Percentiles rank a stretch among this genome's conserved stretches.
Conservation (phyloP, 2,888 invertebrate genomes). For the Drepanosiphum platanoidis region DNA sequence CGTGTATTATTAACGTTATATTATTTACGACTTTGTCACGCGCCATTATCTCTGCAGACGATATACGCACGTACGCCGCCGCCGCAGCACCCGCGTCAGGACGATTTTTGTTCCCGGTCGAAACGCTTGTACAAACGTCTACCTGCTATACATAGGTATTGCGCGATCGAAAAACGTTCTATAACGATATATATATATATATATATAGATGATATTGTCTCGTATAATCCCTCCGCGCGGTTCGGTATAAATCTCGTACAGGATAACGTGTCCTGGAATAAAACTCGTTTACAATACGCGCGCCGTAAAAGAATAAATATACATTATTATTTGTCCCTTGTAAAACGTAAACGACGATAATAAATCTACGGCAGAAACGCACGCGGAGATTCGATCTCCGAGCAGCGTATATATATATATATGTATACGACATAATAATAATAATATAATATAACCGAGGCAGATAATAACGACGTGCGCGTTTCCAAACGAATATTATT, state of each 20-base stretch:
- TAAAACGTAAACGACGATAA: constrained; percentile 23
- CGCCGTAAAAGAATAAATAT: constrained; percentile 1
- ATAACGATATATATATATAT: no score
- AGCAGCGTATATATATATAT: no score
- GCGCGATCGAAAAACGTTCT: background rate
- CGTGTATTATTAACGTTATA: constrained; percentile 24
- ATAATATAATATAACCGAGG: background rate
- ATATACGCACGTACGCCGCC: background rate
- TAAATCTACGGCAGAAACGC: background rate
- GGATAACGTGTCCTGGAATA: background rate
- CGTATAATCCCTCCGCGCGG: background rate
- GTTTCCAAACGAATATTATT: background rate
- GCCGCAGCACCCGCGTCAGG: background rate
- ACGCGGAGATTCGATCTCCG: constrained; percentile 14
- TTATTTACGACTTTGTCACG: background rate
- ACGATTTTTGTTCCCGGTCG: constrained; percentile 25
- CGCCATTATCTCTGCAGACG: background rate
- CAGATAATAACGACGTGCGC: background rate
- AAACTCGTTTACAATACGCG: constrained; percentile 7
- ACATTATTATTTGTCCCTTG: background rate
- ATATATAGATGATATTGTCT: no score
- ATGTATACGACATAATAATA: no score
- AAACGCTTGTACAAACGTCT: background rate
- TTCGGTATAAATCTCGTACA: background rate
- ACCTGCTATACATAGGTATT: no score